Evolutionary conservation across 53 echinoderm and acorn worm genomes (phyloP), one percentile per base, ranked within the genome.

Genomic region (Echinarachnius parma): DNA sequence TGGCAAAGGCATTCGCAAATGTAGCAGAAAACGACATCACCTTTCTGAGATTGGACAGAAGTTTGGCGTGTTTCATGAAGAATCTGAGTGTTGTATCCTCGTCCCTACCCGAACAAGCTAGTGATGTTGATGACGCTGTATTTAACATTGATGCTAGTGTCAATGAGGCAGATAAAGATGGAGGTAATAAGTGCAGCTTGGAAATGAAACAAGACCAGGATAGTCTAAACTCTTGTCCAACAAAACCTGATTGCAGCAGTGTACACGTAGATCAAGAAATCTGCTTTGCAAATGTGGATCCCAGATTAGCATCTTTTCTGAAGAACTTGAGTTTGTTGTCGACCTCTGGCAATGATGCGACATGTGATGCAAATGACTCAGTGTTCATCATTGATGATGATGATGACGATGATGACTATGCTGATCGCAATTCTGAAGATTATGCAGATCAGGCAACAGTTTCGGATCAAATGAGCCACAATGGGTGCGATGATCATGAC

Each of bases 311-410:
- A n/a, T n/a, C n/a, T n/a, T n/a, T n/a, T n/a, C n/a, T n/a, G n/a
- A n/a, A 42, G 8, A 9, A 42, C 42, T 42, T 42, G 42, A 42
- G 13, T 7, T 9, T 42, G 42, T 42, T 7, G 13, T 9, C 13
- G 42, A 42, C n/a, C n/a, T n/a, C n/a, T 42, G 42, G 8, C 13
- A 13, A 42, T 42, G 42, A 42, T 42, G 42, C 8, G 8, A 13
- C 42, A 9, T 13, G 13, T 42, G 42, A 42, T 42, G 13, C n/a
- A n/a, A n/a, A n/a, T n/a, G n/a, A n/a, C 32, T 69, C 70, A 33
- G 70, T 50, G 0, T 69, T 69, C 25, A 21, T 53, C 21, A 25
- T 50, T 50, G 70, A 69, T 9, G 70, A 69, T 69, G 53, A 34
- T 14, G 47, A 66, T n/a, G n/a, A n/a, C n/a, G 53, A 34, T 14